A percentile compares a stretch with the other conserved stretches of the same genome.
Evolutionary conservation across 2,113 vertebrate species (phyloP).

Genomic region (Pterocles gutturalis): DNA sequence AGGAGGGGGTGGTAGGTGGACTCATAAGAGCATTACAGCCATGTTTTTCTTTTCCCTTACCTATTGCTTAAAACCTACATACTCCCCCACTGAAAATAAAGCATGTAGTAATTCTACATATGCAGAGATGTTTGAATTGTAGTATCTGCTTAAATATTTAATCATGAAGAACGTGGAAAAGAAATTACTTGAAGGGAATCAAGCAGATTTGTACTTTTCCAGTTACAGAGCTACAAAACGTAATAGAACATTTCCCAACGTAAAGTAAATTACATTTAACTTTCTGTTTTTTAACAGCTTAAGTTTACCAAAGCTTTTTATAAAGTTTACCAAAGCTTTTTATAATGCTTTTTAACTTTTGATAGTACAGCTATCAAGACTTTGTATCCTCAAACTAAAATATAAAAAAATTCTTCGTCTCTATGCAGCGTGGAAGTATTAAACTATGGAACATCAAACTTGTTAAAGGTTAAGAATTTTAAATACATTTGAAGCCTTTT

Average conservation of each 20-base stretch:
- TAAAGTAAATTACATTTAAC: neutral
- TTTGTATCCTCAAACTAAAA: neutral
- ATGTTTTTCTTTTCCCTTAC: neutral
- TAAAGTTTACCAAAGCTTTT: neutral
- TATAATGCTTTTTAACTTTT: neutral
- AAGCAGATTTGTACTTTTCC: slow-evolving; percentile 13
- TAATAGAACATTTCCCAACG: neutral
- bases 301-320: neutral
- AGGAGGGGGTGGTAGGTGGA: neutral
- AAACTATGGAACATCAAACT: neutral
- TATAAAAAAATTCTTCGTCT: neutral
- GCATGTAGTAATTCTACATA: slow-evolving; percentile 12
- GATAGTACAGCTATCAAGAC: neutral
- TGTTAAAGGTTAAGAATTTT: neutral
- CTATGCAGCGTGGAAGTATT: neutral
- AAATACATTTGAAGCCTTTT: neutral
- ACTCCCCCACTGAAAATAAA: neutral
- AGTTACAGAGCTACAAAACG: neutral
- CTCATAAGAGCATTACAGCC: slow-evolving; percentile 24
- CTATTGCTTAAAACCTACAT: slow-evolving; percentile 26
- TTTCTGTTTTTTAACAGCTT: neutral
- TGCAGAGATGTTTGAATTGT: neutral
- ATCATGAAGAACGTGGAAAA: neutral
- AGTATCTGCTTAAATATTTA: slow-evolving; percentile 47
- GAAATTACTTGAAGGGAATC: neutral